Evolutionary conservation across 2,888 invertebrate species (phyloP).

Genomic region (Euspilapteryx auroguttella): DNA sequence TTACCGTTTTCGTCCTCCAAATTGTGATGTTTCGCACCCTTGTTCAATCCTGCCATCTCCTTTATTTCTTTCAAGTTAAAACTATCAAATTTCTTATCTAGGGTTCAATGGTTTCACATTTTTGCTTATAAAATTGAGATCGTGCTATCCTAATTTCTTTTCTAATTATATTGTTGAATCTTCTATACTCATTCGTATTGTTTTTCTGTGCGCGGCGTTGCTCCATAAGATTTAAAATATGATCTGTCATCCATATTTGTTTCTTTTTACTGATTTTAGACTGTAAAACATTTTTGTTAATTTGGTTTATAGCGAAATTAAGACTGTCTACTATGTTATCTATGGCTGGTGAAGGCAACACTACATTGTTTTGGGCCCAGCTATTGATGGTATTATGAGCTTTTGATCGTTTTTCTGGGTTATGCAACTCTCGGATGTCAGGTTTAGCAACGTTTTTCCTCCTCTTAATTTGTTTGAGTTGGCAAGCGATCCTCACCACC

Average conservation of each 20-base stretch:
- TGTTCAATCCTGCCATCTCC: conserved; percentile 1
- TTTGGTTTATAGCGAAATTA: too few relatives aligned
- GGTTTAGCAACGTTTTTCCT: too few relatives aligned
- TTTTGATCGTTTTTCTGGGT: too few relatives aligned
- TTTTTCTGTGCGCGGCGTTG: conserved; percentile 4
- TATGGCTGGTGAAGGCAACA: too few relatives aligned
- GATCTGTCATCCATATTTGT: conserved; percentile 5
- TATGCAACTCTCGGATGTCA: too few relatives aligned
- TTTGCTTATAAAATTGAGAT: conserved; percentile 1
- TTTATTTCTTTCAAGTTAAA: conserved; percentile 6
- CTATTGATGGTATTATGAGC: too few relatives aligned
- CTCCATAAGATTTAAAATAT: conserved; percentile 6
- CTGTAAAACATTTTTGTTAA: too few relatives aligned
- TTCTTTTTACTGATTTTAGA: too few relatives aligned
- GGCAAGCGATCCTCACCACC: too few relatives aligned
- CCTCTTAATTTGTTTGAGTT: too few relatives aligned
- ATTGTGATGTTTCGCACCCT: conserved; percentile 1
- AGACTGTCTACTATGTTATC: too few relatives aligned
- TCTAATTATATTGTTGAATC: conserved; percentile 1
- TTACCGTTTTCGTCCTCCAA: background rate
- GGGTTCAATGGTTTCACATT: conserved; percentile 3
- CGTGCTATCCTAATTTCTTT: conserved; percentile 4
- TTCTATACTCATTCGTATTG: background rate
- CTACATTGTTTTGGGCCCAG: too few relatives aligned
- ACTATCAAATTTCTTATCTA: conserved; percentile 4